phyloP scores from a whole-genome alignment of 1,140 invertebrate species.

The Leptestheria dahalacensis region DNA sequence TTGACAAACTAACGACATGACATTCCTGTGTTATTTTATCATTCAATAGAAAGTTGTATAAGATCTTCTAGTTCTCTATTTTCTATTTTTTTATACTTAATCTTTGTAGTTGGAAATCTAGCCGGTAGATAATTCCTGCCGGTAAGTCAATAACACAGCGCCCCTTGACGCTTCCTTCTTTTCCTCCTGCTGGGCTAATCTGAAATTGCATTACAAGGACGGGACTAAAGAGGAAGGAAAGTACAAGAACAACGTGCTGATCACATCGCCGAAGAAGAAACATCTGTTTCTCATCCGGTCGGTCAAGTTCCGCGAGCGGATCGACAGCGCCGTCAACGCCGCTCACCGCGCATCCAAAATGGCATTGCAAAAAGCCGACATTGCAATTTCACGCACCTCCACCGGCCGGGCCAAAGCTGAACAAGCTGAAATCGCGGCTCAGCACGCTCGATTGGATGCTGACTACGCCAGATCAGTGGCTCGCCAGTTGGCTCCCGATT shows the following conservation, averaged over 20 bases:
- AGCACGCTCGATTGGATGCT: conserved; percentile 84
- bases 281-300: conserved; percentile 93
- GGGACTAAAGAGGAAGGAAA: conserved; percentile 92
- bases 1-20: too few species aligned
- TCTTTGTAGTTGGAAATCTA: too few species aligned
- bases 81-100: too few species aligned
- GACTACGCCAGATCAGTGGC: conserved; percentile 82
- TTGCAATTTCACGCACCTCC: conserved; percentile 91
- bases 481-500: conserved; percentile 89
- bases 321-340: conserved; percentile 85
- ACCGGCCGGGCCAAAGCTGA: conserved; percentile 95
- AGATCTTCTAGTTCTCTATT: too few species aligned
- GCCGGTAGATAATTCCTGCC: too few species aligned
- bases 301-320: conserved; percentile 88
- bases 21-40: too few species aligned
- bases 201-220: conserved; percentile 40
- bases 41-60: too few species aligned
- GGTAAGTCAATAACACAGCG: too few species aligned
- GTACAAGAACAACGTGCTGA: conserved; percentile 97
- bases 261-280: conserved; percentile 92
- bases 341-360: conserved; percentile 92
- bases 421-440: conserved; percentile 74
- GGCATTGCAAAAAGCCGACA: conserved; percentile 95
- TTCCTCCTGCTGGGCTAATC: too few species aligned
- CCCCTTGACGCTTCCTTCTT: too few species aligned